phyloP scores from a whole-genome alignment of 2,797 vertebrate species.

The Morus bassanus region DNA sequence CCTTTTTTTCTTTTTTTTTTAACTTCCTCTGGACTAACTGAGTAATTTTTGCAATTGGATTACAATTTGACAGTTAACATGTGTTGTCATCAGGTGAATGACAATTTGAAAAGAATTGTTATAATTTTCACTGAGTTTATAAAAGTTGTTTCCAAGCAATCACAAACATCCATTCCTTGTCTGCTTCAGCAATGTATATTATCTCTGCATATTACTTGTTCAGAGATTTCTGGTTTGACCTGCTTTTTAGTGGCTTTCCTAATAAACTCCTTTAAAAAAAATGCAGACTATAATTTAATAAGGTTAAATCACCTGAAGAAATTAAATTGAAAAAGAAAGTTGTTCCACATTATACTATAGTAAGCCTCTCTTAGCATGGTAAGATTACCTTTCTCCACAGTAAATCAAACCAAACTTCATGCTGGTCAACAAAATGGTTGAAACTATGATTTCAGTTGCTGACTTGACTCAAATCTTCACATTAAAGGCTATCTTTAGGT shows the following conservation, averaged over 20 bases:
- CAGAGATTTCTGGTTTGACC: not conserved
- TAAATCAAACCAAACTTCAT: not conserved
- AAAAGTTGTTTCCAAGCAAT: not conserved
- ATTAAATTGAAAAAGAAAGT: not conserved
- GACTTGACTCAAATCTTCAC: not conserved
- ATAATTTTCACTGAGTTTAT: not conserved
- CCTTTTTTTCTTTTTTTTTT: not conserved
- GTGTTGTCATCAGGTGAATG: not conserved
- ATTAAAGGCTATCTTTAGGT: not conserved
- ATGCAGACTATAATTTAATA: not conserved
- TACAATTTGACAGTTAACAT: not conserved
- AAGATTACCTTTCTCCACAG: not conserved
- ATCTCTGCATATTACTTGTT: not conserved
- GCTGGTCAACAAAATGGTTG: not conserved
- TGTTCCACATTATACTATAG: not conserved
- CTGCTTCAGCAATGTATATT: not conserved
- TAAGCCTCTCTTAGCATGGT: not conserved
- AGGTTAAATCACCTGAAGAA: fast-evolving
- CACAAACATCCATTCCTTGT: not conserved
- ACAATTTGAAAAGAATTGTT: not conserved
- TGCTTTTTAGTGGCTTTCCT: not conserved
- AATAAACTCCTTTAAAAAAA: not conserved
- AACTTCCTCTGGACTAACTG: not conserved
- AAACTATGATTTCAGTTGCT: not conserved
- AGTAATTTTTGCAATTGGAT: not conserved